Conservation (phyloP, 1,140 invertebrate genomes). For the Conus betulinus region DNA sequence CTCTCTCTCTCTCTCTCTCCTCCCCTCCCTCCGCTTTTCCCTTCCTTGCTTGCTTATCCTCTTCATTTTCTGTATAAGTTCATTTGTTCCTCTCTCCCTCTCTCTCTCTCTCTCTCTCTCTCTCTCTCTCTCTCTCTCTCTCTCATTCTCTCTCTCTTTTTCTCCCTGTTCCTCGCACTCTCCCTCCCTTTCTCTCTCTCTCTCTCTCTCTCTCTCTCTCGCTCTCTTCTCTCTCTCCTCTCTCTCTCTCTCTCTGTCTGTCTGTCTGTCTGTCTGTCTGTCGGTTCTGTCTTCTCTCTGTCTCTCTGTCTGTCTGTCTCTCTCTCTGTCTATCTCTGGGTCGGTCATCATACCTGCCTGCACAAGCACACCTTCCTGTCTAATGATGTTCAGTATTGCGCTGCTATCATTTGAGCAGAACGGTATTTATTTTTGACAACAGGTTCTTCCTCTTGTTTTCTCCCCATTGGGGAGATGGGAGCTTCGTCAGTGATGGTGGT, state of each 20-base stretch:
- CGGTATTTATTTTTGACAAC: too few relatives aligned
- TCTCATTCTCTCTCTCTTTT: slow-evolving; percentile 25
- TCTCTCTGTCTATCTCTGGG: too few relatives aligned
- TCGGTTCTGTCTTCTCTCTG: slow-evolving; percentile 13
- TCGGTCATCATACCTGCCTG: too few relatives aligned
- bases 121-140: slow-evolving; percentile 26
- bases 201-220: too few relatives aligned
- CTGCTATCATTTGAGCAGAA: too few relatives aligned
- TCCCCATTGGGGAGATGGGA: too few relatives aligned
- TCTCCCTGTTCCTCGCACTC: slow-evolving; percentile 25
- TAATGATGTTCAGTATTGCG: too few relatives aligned
- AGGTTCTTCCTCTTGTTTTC: too few relatives aligned
- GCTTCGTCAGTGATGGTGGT: too few relatives aligned
- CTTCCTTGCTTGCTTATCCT: too few relatives aligned
- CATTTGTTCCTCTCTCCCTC: neutral
- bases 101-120: slow-evolving; percentile 30
- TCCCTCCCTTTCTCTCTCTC: slow-evolving; percentile 11
- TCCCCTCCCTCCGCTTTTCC: neutral
- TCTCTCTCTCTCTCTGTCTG: slow-evolving; percentile 24
- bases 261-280: slow-evolving; percentile 22
- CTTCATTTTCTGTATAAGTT: neutral
- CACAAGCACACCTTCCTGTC: too few relatives aligned
- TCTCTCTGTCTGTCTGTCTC: neutral
- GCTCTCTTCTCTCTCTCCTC: slow-evolving; percentile 29
- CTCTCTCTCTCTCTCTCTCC: neutral